Evolutionary conservation across 1,140 invertebrate species (phyloP).

Genomic region (Drosophila sproati): DNA sequence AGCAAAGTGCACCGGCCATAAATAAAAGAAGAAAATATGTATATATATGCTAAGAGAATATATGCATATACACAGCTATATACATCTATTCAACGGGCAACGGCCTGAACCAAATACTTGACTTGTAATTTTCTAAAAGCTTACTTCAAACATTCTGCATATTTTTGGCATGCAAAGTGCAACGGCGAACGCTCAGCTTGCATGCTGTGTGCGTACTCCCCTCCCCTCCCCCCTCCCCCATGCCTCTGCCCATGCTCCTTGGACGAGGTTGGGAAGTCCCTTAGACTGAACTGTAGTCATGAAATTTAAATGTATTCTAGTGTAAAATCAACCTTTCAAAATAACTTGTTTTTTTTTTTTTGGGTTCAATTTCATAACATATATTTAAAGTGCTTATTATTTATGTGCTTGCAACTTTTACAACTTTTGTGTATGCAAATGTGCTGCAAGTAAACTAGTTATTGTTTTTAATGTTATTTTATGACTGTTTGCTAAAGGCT

Average conservation of each 20-base stretch:
- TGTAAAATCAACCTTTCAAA: too few species aligned
- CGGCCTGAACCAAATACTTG: conserved; percentile 44
- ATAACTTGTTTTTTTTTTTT: neutral
- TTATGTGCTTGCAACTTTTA: too few species aligned
- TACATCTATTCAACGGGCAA: conserved; percentile 20
- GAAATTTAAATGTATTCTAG: conserved; percentile 4
- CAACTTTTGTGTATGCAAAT: too few species aligned
- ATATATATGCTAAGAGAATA: conserved; percentile 3
- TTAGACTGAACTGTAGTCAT: neutral
- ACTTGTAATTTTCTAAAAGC: conserved; percentile 78
- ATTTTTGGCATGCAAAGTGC: conserved; percentile 72
- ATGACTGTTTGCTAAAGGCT: neutral
- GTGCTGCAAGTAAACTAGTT: too few species aligned
- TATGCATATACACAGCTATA: conserved; percentile 25
- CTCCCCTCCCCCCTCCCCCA: too few species aligned
- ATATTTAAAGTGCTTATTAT: too few species aligned
- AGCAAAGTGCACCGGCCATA: conserved; percentile 51
- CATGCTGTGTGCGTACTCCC: neutral
- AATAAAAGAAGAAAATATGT: conserved; percentile 44
- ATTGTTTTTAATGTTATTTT: neutral
- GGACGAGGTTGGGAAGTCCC: too few species aligned
- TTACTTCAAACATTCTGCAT: conserved; percentile 68
- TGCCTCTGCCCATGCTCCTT: too few species aligned
- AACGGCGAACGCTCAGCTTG: conserved; percentile 27
- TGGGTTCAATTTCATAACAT: too few species aligned